Percentiles rank a stretch among this genome's conserved stretches.
These are phyloP conservation scores for Scartelaos histophorus DNA, from an alignment of 2,113 vertebrate genomes.

Conservation along the genomic window DNA sequence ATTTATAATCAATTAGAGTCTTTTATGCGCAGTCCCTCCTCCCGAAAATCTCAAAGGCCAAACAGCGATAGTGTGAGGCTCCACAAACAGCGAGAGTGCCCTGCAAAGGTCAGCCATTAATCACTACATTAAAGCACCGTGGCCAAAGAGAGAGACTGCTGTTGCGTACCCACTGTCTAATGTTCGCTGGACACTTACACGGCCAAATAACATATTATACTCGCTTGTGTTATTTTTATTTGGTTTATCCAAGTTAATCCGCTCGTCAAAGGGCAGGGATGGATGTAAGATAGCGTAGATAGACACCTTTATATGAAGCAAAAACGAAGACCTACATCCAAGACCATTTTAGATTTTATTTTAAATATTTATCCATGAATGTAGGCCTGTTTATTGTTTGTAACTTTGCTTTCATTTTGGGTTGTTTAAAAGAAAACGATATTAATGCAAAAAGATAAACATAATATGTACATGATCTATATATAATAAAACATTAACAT, in stretches of 20 bases:
- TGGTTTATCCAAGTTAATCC: not conserved
- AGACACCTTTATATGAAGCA: not conserved
- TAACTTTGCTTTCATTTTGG: no score
- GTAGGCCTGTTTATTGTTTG: not conserved
- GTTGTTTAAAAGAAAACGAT: not conserved
- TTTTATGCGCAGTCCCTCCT: not conserved
- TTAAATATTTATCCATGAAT: not conserved
- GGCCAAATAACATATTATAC: not conserved
- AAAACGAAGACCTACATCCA: not conserved
- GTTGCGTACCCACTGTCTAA: not conserved
- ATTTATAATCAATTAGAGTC: slow-evolving; percentile 13
- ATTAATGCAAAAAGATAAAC: not conserved
- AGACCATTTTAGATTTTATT: not conserved
- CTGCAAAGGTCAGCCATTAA: slow-evolving; percentile 5
- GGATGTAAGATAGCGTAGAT: not conserved
- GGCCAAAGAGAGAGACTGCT: not conserved
- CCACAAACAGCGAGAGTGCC: slow-evolving; percentile 1
- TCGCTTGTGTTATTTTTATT: not conserved
- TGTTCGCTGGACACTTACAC: not conserved
- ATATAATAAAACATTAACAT: not conserved
- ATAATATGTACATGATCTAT: not conserved
- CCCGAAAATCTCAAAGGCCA: slow-evolving; percentile 6
- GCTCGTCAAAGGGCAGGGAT: not conserved
- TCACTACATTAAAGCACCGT: slow-evolving; percentile 10
- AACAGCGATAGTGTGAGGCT: not conserved